Conservation (phyloP, 2,888 invertebrate genomes). For the Latrodectus elegans region DNA sequence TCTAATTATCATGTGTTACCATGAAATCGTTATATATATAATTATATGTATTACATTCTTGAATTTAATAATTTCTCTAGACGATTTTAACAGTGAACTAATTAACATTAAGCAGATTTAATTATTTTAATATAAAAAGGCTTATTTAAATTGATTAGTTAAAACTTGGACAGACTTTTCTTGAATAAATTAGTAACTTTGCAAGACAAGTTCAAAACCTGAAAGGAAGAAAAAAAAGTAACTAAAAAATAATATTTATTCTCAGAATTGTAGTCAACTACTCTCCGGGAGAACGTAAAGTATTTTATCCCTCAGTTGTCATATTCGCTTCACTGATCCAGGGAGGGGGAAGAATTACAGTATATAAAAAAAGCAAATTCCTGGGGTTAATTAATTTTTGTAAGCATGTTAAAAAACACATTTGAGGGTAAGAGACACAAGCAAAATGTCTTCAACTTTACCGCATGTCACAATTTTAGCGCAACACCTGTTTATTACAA, state of each 20-base stretch:
- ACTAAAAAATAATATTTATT: constrained; percentile 7
- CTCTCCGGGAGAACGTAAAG: no score
- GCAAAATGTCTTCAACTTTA: constrained; percentile 27
- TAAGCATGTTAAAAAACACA: constrained; percentile 6
- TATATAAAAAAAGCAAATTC: constrained; percentile 10
- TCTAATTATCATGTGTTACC: no score
- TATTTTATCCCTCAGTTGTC: no score
- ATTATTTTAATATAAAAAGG: no score
- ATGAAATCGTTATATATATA: no score
- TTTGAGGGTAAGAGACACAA: constrained; percentile 12
- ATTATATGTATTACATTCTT: no score
- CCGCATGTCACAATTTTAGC: constrained; percentile 41
- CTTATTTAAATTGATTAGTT: no score
- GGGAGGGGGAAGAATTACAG: neutral
- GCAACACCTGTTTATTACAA: constrained; percentile 60
- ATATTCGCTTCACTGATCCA: neutral
- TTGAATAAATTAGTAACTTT: no score
- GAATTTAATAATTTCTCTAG: no score
- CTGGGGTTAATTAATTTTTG: constrained; percentile 48
- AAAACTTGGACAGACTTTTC: no score
- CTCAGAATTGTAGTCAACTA: neutral
- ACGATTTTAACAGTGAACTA: no score
- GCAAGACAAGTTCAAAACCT: neutral
- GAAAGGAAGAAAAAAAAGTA: neutral
- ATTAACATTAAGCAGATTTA: no score